Conservation (phyloP, 2,888 invertebrate species). For the Drosophila eohydei region DNA sequence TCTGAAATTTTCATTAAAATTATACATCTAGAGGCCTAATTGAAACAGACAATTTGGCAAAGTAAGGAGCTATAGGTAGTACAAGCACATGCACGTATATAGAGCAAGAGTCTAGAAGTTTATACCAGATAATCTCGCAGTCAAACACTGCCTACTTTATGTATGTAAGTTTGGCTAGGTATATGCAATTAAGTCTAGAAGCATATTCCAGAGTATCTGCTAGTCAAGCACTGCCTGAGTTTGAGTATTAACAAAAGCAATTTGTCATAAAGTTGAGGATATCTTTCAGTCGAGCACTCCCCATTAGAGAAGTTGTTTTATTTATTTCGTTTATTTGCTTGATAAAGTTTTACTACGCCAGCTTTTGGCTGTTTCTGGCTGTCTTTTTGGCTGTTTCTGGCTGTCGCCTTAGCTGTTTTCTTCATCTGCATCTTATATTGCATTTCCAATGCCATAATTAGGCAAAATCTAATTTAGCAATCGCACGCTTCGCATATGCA, state of each 20-base stretch:
- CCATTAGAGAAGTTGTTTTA: neutral
- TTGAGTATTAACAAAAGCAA: neutral
- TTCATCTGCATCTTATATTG: constrained; percentile 29
- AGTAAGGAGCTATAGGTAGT: no score
- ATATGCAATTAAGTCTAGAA: no score
- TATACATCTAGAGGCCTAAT: no score
- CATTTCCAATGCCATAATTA: constrained; percentile 76
- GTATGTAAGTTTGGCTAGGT: no score
- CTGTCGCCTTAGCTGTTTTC: constrained; percentile 12
- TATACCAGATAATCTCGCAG: no score
- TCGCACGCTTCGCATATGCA: constrained; percentile 54
- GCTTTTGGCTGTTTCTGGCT: constrained; percentile 32
- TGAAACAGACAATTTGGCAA: no score
- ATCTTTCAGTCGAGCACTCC: neutral
- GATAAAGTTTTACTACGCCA: constrained; percentile 41
- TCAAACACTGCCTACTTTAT: no score
- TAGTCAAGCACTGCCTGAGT: neutral
- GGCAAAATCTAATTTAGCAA: constrained; percentile 73
- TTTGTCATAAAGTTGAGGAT: neutral
- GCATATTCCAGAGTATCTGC: neutral
- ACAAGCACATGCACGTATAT: no score
- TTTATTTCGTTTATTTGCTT: constrained; percentile 41
- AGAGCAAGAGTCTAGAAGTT: no score
- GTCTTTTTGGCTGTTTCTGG: constrained; percentile 28
- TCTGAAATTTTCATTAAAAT: no score